Evolutionary conservation across 2,888 invertebrate species (phyloP).

Genomic region (Aquatica leii): DNA sequence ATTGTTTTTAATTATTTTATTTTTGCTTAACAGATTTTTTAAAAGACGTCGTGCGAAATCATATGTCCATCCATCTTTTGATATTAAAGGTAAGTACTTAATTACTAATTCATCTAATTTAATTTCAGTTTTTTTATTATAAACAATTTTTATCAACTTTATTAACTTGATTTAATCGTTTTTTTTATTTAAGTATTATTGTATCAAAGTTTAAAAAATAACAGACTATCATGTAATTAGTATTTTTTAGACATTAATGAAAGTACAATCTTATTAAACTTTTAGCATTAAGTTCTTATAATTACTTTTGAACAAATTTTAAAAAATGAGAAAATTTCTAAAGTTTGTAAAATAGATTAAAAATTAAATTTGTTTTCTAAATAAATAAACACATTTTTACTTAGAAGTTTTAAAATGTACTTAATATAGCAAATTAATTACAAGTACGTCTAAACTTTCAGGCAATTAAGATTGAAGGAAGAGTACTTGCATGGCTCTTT

Average conservation of each 20-base stretch:
- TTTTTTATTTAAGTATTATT: too few species aligned
- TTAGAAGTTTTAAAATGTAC: not conserved
- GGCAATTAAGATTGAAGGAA: slow-evolving; percentile 53
- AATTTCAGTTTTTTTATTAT: too few species aligned
- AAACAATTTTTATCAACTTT: too few species aligned
- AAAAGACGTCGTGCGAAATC: not conserved
- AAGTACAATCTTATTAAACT: slow-evolving; percentile 22
- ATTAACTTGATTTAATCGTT: too few species aligned
- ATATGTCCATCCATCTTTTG: slow-evolving; percentile 11
- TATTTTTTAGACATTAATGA: slow-evolving; percentile 13
- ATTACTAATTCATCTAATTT: not conserved
- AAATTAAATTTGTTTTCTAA: not conserved
- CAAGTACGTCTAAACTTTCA: too few species aligned
- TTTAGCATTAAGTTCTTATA: slow-evolving; percentile 19
- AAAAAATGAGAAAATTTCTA: slow-evolving; percentile 25
- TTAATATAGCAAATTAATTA: too few species aligned
- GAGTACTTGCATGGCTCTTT: slow-evolving; percentile 50
- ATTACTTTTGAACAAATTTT: slow-evolving; percentile 11
- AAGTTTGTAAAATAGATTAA: slow-evolving; percentile 16
- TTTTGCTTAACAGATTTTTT: slow-evolving; percentile 10
- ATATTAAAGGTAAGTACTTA: slow-evolving; percentile 23
- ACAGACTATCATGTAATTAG: too few species aligned
- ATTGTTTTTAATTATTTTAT: too few species aligned
- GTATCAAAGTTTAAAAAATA: too few species aligned
- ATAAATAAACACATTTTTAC: not conserved